Base-by-base conservation (phyloP, 2,113 vertebrate species). In the Triplophysa siluroides region DNA sequence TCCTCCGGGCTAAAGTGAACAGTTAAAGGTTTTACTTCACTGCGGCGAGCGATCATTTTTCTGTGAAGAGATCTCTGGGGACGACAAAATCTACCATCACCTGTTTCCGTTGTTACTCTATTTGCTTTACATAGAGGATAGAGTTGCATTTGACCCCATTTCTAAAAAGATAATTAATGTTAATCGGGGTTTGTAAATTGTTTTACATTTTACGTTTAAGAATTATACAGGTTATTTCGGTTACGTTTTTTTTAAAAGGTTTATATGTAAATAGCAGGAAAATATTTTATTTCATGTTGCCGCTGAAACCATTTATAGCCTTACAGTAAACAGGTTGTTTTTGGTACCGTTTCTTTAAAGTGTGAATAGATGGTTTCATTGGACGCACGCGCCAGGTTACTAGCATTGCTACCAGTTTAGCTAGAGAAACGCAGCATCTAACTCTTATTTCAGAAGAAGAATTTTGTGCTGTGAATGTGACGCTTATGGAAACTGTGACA, bases 121-220 rank as follows among this genome's bases (percentile, higher is more conserved):
- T 60, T 78, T 78, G 24, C 26, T 50, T 63, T 16, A 24, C 29
- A 24, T 65, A 45, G 29, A 14, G 45, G 43, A 77, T 80, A 75
- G 65, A 73, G 67, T 73, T 29, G 50, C 78, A 67, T 45, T 79
- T 79, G 71, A 79, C 69, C 26, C 33, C 10, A 7, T 47, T 77
- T 70, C 47, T 52, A 68, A 80, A 72, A 52, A 72, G 41, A 41
- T 73, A 16, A 0, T 45, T 45, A 45, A 45, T 45, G 43, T 45
- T 45, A 12, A 11, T 45, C 43, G 12, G 9, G 10, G 43, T 45
- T 43, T 45, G 43, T 12, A 12, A 12, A 45, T 45, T 43, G 29
- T 29, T 29, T 29, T 29, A 29, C 29, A 29, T 29, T 38, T 38
- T 38, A 38, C 33, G 33, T 6, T 6, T 38, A 1, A 38, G 29